Percentiles rank a stretch among this genome's conserved stretches.
These are phyloP conservation scores for Zophobas morio DNA, from an alignment of 1,140 invertebrate genomes.

Conservation along the genomic window DNA sequence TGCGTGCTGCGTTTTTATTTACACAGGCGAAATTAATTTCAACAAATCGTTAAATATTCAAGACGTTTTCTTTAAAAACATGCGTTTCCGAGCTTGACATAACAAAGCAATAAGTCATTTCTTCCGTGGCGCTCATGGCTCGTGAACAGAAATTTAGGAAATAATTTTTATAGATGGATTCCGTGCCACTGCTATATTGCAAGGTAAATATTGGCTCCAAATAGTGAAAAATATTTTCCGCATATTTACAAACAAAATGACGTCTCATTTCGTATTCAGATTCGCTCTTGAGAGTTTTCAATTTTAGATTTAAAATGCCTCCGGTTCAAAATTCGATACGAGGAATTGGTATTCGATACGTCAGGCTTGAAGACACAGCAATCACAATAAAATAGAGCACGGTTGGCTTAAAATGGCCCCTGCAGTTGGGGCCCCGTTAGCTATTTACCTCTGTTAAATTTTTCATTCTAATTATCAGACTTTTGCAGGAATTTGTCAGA, in stretches of 20 bases:
- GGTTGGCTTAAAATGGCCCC: background rate
- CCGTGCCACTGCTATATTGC: background rate
- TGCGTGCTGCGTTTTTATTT: conserved; percentile 5
- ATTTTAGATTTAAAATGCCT: conserved; percentile 49
- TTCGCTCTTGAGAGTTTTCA: conserved; percentile 48
- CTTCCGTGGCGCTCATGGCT: background rate
- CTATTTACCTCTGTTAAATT: background rate
- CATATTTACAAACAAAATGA: conserved; percentile 53
- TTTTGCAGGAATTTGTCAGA: background rate
- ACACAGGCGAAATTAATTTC: conserved; percentile 15
- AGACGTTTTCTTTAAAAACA: background rate
- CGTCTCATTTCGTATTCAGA: conserved; percentile 52
- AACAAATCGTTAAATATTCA: conserved; percentile 8
- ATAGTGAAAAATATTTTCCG: conserved; percentile 41
- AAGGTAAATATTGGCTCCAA: conserved; percentile 6
- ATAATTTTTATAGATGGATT: background rate
- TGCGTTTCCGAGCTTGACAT: background rate
- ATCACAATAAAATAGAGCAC: conserved; percentile 17
- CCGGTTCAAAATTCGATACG: conserved; percentile 49
- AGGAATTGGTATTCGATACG: conserved; percentile 49
- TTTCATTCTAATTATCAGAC: background rate
- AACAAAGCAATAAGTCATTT: background rate
- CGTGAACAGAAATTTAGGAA: no score
- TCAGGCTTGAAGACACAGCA: conserved; percentile 27
- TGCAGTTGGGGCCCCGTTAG: conserved; percentile 1